Percentiles rank a stretch among this genome's conserved stretches.
phyloP scores from a whole-genome alignment of 2,888 invertebrate species.

The Zelleria hepariella region DNA sequence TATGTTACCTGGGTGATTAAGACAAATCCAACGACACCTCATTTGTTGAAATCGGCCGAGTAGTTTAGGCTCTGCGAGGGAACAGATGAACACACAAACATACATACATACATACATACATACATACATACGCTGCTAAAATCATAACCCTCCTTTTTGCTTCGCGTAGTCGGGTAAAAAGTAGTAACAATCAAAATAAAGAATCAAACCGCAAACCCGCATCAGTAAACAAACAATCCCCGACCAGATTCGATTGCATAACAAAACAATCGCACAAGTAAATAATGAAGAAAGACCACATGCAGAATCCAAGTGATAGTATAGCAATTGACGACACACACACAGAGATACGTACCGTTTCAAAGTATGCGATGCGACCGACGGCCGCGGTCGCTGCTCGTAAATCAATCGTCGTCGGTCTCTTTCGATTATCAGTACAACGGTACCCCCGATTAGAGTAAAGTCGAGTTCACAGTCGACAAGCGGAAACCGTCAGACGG shows the following conservation, averaged over 20 bases:
- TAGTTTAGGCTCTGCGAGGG: too few species aligned
- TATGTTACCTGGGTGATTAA: too few species aligned
- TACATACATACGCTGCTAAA: too few species aligned
- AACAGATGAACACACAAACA: too few species aligned
- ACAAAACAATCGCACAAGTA: not conserved
- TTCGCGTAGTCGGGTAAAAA: too few species aligned
- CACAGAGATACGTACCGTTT: constrained; percentile 46
- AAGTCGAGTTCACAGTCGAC: constrained; percentile 21
- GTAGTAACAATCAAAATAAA: not conserved
- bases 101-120: too few species aligned
- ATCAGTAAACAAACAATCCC: not conserved
- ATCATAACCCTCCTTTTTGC: too few species aligned
- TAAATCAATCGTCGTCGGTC: constrained; percentile 41
- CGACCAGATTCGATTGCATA: not conserved
- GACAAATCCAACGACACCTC: too few species aligned
- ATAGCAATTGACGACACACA: not conserved
- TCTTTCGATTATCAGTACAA: constrained; percentile 38
- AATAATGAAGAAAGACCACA: not conserved
- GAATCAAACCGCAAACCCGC: not conserved
- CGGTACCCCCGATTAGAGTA: constrained; percentile 9
- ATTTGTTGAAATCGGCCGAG: too few species aligned
- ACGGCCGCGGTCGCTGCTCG: constrained; percentile 3
- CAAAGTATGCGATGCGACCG: constrained; percentile 31
- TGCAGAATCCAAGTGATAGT: not conserved
- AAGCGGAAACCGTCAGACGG: constrained; percentile 41